Percentiles rank a stretch among this genome's conserved stretches.
phyloP scores from a whole-genome alignment of 1,140 invertebrate species.

The Contarinia nasturtii region DNA sequence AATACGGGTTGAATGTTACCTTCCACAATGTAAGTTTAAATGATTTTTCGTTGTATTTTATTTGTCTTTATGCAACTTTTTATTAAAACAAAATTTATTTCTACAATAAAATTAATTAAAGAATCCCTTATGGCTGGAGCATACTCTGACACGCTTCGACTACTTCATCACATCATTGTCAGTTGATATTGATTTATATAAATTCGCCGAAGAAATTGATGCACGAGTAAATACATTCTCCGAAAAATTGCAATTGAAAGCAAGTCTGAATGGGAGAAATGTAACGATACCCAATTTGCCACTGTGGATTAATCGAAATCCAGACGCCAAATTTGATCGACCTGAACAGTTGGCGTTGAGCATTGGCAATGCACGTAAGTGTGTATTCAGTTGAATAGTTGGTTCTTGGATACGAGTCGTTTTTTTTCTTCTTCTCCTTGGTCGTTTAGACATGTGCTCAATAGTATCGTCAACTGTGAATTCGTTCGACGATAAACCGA shows the following conservation, averaged over 20 bases:
- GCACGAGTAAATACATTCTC: no score
- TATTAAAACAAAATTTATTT: background rate
- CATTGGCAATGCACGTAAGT: constrained; percentile 15
- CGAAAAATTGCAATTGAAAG: no score
- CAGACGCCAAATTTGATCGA: constrained; percentile 21
- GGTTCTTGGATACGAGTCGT: background rate
- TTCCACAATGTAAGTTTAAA: constrained; percentile 15
- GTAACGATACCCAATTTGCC: constrained; percentile 13
- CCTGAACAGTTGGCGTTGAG: constrained; percentile 19
- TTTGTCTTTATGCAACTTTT: background rate
- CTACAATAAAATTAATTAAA: background rate
- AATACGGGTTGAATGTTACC: constrained; percentile 19
- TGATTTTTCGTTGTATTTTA: background rate
- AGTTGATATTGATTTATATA: no score
- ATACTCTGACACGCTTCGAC: background rate
- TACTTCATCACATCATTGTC: background rate
- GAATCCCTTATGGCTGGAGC: background rate
- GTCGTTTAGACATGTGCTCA: constrained; percentile 16
- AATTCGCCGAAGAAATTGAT: no score
- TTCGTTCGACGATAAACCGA: constrained; percentile 19
- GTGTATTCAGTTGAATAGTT: background rate
- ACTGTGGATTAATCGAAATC: constrained; percentile 19
- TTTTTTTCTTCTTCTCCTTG: background rate
- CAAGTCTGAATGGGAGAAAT: no score
- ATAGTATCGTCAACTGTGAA: constrained; percentile 20